Evolutionary conservation across 2,888 invertebrate genomes (phyloP), one percentile per base, ranked within the genome.

Genomic region (Salticus scenicus): DNA sequence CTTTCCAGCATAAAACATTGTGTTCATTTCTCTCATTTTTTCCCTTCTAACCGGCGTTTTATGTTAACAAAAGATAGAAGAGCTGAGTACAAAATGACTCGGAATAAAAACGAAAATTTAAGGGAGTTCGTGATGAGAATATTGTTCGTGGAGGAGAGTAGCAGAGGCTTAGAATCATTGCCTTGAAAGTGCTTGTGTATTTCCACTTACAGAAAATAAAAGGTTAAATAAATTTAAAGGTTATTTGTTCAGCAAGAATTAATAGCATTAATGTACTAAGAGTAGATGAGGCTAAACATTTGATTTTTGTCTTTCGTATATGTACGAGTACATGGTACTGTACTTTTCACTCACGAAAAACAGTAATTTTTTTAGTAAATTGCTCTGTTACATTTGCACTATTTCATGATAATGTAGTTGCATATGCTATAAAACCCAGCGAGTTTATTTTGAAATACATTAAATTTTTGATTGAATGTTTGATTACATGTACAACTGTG

Each of bases 61-160:
- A 42, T 69, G 57, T 41, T 73, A 79, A 79, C 72, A 77, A 30
- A 30, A 30, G 47, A 72, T 28, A 77, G 76, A n/a, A 30, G 30
- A 51, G 47, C 42, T 42, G 57, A 47, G 71, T 64, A 70, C 71
- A 71, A 76, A 83, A 83, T 83, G 83, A 71, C 28, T 27, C 51
- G 76, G 83, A 83, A 83, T 76, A 77, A 67, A 77, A 83, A 83
- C 71, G 82, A 64, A 72, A 83, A 83, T 76, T 83, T 83, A 83
- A 77, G 83, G 41, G 41, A 27, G 30, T 76, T 51, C 77, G 77
- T 77, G 83, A 71, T 31, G 24, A 20, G 83, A 77, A 84, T 84
- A 67, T 67, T 84, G 83, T 76, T 73, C 37, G 57, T 17, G n/a
- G 17, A n/a, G 72, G 20, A 20, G 24, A 51, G 51, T 31, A 20